These are phyloP conservation scores for Brenthis hecate DNA, from an alignment of 2,888 invertebrate species.

Conservation along the genomic window DNA sequence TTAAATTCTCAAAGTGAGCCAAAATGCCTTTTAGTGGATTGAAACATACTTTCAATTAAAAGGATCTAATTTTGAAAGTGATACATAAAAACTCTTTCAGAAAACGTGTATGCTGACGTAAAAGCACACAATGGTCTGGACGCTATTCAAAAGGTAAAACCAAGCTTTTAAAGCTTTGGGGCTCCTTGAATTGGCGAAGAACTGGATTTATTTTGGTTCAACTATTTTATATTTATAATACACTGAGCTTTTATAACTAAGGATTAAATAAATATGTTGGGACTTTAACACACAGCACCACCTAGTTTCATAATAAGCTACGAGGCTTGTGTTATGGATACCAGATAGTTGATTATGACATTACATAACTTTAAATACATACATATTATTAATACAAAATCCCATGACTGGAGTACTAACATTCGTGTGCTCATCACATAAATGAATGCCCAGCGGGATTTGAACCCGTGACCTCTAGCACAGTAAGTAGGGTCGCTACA, in stretches of 20 bases:
- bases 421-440: no score
- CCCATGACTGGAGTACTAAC: no score
- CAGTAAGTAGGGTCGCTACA: no score
- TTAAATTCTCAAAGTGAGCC: slow-evolving; percentile 36
- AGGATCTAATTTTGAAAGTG: slow-evolving; percentile 35
- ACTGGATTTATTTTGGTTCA: slow-evolving; percentile 5
- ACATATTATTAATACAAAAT: no score
- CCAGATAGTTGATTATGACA: no score
- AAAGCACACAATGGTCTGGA: slow-evolving; percentile 13
- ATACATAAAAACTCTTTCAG: slow-evolving; percentile 33
- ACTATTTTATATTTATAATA: neutral
- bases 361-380: no score
- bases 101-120: slow-evolving; percentile 3
- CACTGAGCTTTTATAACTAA: neutral
- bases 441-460: no score
- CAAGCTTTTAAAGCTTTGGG: slow-evolving; percentile 4
- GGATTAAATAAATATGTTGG: no score
- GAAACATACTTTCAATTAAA: slow-evolving; percentile 46
- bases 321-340: no score
- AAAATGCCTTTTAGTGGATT: slow-evolving; percentile 60
- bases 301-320: no score
- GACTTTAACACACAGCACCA: no score
- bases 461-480: no score
- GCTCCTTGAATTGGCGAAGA: slow-evolving; percentile 13
- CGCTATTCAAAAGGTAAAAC: neutral